A percentile compares a stretch with the other conserved stretches of the same genome.
Conservation (phyloP, 2,113 vertebrate species). For the Macquaria australasica region DNA sequence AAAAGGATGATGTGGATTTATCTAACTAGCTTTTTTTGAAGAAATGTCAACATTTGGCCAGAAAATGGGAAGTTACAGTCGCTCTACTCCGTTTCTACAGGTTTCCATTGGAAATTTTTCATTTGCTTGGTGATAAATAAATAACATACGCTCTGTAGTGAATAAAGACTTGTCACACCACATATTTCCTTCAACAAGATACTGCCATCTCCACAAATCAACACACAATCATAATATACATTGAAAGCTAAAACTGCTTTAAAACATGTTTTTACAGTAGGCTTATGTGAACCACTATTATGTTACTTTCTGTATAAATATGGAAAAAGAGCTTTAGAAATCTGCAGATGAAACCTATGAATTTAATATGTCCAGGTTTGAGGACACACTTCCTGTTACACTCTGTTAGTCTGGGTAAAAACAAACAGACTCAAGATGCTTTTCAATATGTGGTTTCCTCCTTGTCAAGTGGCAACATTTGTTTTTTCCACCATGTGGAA, state of each 20-base stretch:
- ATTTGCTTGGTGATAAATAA: slow-evolving; percentile 11
- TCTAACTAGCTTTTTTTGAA: background rate
- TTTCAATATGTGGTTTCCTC: background rate
- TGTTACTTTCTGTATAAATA: background rate
- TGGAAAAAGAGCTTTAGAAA: background rate
- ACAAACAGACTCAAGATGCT: background rate
- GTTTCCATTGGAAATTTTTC: background rate
- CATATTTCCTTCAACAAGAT: background rate
- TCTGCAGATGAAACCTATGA: background rate
- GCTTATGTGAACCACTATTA: background rate
- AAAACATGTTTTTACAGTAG: background rate
- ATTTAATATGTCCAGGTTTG: background rate
- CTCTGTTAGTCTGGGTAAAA: background rate
- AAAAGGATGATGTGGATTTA: background rate
- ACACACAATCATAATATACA: background rate
- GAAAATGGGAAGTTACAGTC: background rate
- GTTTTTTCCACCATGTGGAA: background rate
- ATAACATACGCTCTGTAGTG: background rate
- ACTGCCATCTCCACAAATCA: background rate
- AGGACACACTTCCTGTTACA: background rate
- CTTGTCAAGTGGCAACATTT: background rate
- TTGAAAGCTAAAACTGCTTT: background rate
- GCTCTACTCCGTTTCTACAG: background rate
- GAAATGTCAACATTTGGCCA: background rate
- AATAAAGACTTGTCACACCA: background rate